Base-by-base conservation (phyloP, 1,140 invertebrate genomes). In the Drosophila kohkoa region DNA sequence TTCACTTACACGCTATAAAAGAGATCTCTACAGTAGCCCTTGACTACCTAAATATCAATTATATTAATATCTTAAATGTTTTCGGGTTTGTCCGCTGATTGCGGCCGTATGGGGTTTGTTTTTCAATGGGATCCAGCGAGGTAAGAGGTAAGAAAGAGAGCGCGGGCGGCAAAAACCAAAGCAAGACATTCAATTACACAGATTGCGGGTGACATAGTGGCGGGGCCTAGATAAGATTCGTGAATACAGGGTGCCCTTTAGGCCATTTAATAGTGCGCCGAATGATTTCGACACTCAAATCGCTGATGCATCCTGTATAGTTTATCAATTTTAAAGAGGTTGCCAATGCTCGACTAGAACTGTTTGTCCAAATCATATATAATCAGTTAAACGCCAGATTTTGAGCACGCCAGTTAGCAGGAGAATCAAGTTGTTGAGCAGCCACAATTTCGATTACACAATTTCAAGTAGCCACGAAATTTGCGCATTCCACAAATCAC, bases 351-450 rank as follows among this genome's bases (percentile, higher is more conserved):
- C 65, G 63, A 83, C 87, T 87, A 90, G 78, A 91, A 85, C 71
- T 66, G 75, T 66, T 77, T 76, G 77, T 68, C 69, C 71, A 74
- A 77, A 80, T 87, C 78, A 59, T 83, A 87, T 81, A 77, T 87
- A 83, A 87, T 91, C 90, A 91, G 90, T 91, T 87, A 83, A 90
- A 79, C 70, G 86, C 89, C 85, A 85, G 82, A 85, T 83, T 79
- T 83, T 63, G 62, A 79, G 71, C 78, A 77, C 52, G 71, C 59
- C 78, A 77, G 77, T 87, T 87, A 57, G 57, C 20, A 8, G 28
- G 15, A 15, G 54, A 54, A 28, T 38, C 48, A 16, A 54, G 13
- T 38, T 32, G 30, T 32, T 6, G 30, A 38, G 7, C 35, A 38
- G 51, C 38, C 16, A 10, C 28, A 10, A 16, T n/a, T 45, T 30